Conservation (phyloP, 1,140 invertebrate genomes). For the Drosophila equinoxialis region DNA sequence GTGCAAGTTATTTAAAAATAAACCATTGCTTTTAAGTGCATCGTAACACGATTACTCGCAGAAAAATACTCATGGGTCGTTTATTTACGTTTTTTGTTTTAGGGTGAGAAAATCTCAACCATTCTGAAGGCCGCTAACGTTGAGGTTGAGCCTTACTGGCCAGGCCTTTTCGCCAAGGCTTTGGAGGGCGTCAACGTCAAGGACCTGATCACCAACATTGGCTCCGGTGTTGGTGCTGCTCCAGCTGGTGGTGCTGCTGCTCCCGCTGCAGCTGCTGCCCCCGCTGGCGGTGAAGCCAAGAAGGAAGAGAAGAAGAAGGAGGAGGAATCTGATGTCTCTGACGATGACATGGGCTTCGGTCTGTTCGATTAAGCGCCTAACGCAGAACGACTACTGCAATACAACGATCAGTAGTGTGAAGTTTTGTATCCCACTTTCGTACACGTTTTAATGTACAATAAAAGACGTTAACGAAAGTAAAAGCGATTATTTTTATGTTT, state of each 20-base stretch:
- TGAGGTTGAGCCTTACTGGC: slow-evolving; percentile 99
- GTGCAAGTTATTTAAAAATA: not conserved
- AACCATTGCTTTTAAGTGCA: not conserved
- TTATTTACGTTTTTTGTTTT: slow-evolving; percentile 13
- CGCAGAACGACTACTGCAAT: slow-evolving; percentile 15
- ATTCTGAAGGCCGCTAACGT: slow-evolving; percentile 98
- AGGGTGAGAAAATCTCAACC: slow-evolving; percentile 99
- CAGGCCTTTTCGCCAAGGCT: slow-evolving; percentile 98
- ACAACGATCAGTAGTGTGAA: slow-evolving; percentile 38
- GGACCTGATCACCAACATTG: slow-evolving; percentile 97
- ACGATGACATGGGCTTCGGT: slow-evolving; percentile 98
- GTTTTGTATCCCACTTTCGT: slow-evolving; percentile 57
- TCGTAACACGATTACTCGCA: not conserved
- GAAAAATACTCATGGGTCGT: not conserved
- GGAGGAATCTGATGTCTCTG: slow-evolving; percentile 92
- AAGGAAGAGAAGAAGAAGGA: slow-evolving; percentile 93
- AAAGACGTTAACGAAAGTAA: slow-evolving; percentile 64
- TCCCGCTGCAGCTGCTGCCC: slow-evolving; percentile 86
- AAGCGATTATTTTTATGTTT: slow-evolving; percentile 41
- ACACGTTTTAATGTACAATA: slow-evolving; percentile 81
- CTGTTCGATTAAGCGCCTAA: slow-evolving; percentile 88
- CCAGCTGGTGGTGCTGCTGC: slow-evolving; percentile 88
- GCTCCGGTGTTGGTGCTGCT: slow-evolving; percentile 94
- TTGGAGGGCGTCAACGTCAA: slow-evolving; percentile 97
- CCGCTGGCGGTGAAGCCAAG: slow-evolving; percentile 87